phyloP scores from a whole-genome alignment of 2,888 invertebrate species.

The Marronus borbonicus region DNA sequence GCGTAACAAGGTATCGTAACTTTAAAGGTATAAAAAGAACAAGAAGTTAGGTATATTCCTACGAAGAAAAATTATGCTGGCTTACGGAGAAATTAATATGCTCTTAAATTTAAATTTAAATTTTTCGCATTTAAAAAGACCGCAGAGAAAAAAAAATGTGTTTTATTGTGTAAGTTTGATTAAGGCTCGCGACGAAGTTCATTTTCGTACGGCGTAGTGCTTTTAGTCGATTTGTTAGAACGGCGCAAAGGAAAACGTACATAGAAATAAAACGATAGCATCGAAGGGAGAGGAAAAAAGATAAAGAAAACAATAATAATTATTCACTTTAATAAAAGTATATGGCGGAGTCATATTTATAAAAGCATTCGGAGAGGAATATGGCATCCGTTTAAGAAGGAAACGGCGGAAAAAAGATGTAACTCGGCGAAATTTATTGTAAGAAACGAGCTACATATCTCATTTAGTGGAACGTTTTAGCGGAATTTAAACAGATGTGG shows the following conservation, averaged over 20 bases:
- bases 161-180: conserved; percentile 34
- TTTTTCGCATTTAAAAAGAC: neutral
- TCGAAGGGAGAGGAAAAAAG: neutral
- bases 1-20: no score
- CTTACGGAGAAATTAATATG: conserved; percentile 9
- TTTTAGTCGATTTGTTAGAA: neutral
- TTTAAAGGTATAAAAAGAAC: no score
- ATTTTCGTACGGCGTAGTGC: neutral
- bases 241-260: neutral
- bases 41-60: no score
- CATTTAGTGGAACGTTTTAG: conserved; percentile 52
- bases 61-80: neutral
- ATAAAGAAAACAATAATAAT: conserved; percentile 41
- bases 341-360: conserved; percentile 43
- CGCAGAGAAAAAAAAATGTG: neutral
- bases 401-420: conserved; percentile 37
- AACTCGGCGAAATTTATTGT: conserved; percentile 51
- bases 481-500: conserved; percentile 53
- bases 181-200: neutral
- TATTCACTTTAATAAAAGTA: conserved; percentile 48
- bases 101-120: conserved; percentile 34
- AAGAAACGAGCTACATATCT: conserved; percentile 51
- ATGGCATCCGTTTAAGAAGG: conserved; percentile 39
- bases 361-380: conserved; percentile 32
- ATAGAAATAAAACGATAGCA: neutral